Evolutionary conservation across 2,888 invertebrate genomes (phyloP).

Genomic region (Kryphioiulus occultus): DNA sequence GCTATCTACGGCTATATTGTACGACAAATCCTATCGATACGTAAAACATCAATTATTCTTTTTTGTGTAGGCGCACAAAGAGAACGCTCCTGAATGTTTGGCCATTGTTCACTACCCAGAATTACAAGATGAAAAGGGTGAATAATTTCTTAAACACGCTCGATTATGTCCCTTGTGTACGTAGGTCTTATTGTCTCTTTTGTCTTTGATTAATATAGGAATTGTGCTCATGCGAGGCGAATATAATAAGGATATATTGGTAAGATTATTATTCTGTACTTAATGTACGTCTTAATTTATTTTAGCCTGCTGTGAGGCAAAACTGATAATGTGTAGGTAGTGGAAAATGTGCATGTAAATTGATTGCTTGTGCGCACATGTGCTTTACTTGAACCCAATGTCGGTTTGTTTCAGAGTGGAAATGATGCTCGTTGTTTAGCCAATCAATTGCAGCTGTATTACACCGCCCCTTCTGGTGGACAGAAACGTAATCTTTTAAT

Average conservation of each 20-base stretch:
- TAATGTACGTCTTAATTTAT: neutral
- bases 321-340: neutral
- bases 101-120: conserved; percentile 82
- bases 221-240: conserved; percentile 86
- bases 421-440: conserved; percentile 85
- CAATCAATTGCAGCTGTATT: conserved; percentile 86
- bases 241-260: conserved; percentile 70
- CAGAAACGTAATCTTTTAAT: conserved; percentile 72
- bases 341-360: too few species aligned
- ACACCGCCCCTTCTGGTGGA: conserved; percentile 70
- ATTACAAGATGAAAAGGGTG: conserved; percentile 71
- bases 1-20: neutral
- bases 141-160: conserved; percentile 24
- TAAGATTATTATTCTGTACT: conserved; percentile 49
- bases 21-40: neutral
- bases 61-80: conserved; percentile 74
- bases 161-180: neutral
- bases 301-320: neutral
- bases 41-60: neutral
- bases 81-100: conserved; percentile 87
- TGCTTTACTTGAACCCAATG: too few species aligned
- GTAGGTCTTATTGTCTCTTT: neutral
- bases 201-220: conserved; percentile 57
- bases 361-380: too few species aligned
- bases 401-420: conserved; percentile 64